Base-by-base conservation (phyloP, 2,113 vertebrate species). In the Spilogale gracilis region DNA sequence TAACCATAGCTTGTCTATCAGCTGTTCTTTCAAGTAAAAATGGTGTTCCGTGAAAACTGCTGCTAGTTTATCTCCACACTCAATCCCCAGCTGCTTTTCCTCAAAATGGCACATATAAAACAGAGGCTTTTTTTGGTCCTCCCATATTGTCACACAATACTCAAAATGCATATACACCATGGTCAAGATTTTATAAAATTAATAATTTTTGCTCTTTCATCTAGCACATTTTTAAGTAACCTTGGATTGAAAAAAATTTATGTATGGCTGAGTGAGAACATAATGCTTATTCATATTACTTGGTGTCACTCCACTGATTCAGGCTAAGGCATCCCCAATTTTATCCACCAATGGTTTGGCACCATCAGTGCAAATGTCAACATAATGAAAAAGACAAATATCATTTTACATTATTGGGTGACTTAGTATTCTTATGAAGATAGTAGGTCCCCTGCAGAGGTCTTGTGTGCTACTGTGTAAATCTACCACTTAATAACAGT, bases 21-120 rank as follows among this genome's bases (percentile, higher is more conserved):
- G 78, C 76, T 93, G 27, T 74, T 95, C 86, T 97, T 95, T 97
- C 79, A 96, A 74, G 18, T 92, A 94, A 87, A 94, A 97, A 54
- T 88, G 23, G 9, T 81, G 10, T 83, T 94, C 73, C 17, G 23
- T 82, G 88, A 89, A 87, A 96, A 92, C 79, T 85, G 87, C 25
- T 76, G 63, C 63, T 81, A 52, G 27, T 82, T 76, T 71, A 30
- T 63, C 87, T 78, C 45, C 56, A 54, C 48, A 21, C 38, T 89
- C 93, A 78, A 3, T 61, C 38, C 74, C 21, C 25, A 63, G 8
- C 14, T 56, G 50, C 60, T 52, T 94, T 93, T 94, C 60, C 18
- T 84, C 5, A 80, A 50, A 63, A 48, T 56, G 79, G 43, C 13
- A 93, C 0, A 17, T 9, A 60, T 61, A 67, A 54, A 69, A 20